Percentiles rank a stretch among this genome's conserved stretches.
Evolutionary conservation across 2,888 invertebrate species (phyloP).

Genomic region (Agrilus cyanescens): DNA sequence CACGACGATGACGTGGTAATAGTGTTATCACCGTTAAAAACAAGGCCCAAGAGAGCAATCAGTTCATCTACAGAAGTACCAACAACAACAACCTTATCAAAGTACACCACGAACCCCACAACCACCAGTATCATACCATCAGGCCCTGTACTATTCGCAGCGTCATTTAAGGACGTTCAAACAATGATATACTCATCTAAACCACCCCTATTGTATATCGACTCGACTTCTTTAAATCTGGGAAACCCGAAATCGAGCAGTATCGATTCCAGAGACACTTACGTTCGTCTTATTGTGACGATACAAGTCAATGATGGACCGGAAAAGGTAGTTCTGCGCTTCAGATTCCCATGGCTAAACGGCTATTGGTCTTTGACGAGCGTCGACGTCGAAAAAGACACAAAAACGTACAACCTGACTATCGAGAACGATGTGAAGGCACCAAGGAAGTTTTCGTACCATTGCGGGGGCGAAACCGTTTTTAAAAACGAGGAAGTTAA

Average conservation of each 20-base stretch:
- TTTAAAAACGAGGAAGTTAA: constrained; percentile 26
- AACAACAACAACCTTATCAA: background rate
- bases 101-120: background rate
- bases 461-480: constrained; percentile 29
- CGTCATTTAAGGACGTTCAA: constrained; percentile 5
- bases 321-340: constrained; percentile 27
- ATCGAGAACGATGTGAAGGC: constrained; percentile 25
- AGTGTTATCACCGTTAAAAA: too few species aligned
- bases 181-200: constrained; percentile 28
- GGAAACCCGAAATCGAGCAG: constrained; percentile 13
- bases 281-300: constrained; percentile 25
- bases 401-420: constrained; percentile 21
- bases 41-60: constrained; percentile 9
- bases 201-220: constrained; percentile 23
- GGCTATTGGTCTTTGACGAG: constrained; percentile 31
- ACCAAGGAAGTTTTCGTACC: constrained; percentile 37
- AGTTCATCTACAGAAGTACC: background rate
- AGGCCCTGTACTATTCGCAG: constrained; percentile 27
- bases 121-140: constrained; percentile 9
- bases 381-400: constrained; percentile 22
- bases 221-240: constrained; percentile 7
- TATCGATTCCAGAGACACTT: constrained; percentile 17
- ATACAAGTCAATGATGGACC: constrained; percentile 23
- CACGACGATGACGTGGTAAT: background rate
- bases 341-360: constrained; percentile 25